Evolutionary conservation across 2,113 vertebrate species (phyloP), one percentile per base, ranked within the genome.

Genomic region (Illadopsis cleaveri): DNA sequence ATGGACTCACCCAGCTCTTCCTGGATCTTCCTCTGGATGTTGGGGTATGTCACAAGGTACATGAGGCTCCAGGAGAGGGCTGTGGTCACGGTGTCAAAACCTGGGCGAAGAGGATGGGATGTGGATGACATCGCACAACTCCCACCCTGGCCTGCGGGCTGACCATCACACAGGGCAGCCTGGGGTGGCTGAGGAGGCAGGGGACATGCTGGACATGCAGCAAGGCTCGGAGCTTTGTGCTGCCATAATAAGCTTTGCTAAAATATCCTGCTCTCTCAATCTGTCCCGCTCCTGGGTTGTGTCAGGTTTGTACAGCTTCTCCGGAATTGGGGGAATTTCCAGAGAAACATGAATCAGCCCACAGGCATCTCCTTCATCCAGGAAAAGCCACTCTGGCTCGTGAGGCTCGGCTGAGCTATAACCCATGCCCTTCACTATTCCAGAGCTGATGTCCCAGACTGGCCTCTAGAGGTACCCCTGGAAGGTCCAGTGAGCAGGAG

Each of bases 21-120:
- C 77, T 99, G 98, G 90, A 99, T 98, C 87, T 96, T 99, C 73
- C 97, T 98, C 97, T 99, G 99, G n/a, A 98, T 62, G 7, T 98
- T 66, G 0, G 99, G 99, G 35, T 98, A 97, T n/a, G n/a, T n/a
- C 21, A 97, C 98, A 23, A 97, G 65, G 42, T 99, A 99, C 96
- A 99, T 83, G 37, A 99, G 95, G 56, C 98, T 94, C 99, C 99
- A 99, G 12, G 99, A 99, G 56, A 99, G 58, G 28, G 98, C 98
- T 1, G 99, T 99, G 15, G 98, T 58, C 73, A 99, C 82, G 0
- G 99, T 99, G 95, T 99, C 99, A 54, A 99, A 99, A 45, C 99
- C 99, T 99, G 64, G 23, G n/a, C n/a, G n/a, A 42, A 38, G 75
- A 66, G 28, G 18, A 65, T 16, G 60, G 25, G 17, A 3, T 1